A percentile compares a stretch with the other conserved stretches of the same genome.
Conservation (phyloP, 2,113 vertebrate genomes). For the Siniperca chuatsi region DNA sequence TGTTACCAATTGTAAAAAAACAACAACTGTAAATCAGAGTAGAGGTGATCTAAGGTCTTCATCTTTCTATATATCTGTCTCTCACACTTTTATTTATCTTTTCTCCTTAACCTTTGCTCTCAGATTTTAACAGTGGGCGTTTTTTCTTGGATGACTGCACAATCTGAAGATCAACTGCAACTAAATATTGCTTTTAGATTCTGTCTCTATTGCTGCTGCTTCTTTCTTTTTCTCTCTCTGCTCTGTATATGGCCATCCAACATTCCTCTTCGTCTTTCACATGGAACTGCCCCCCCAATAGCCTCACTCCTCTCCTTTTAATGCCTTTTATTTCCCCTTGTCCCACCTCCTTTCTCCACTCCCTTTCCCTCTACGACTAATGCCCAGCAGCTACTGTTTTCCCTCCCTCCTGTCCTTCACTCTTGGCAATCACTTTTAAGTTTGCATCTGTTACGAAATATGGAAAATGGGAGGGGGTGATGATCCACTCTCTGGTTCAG, state of each 20-base stretch:
- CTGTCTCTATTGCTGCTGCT: constrained; percentile 14
- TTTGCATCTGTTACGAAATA: constrained; percentile 53
- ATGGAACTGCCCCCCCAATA: constrained; percentile 69
- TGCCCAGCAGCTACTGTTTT: constrained; percentile 46
- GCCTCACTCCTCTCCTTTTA: constrained; percentile 59
- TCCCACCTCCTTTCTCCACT: constrained; percentile 45
- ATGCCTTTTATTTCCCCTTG: constrained; percentile 56
- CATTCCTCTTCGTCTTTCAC: constrained; percentile 79
- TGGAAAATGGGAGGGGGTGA: constrained; percentile 31
- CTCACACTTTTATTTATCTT: constrained; percentile 10
- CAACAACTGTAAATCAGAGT: neutral
- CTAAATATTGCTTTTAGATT: constrained; percentile 32
- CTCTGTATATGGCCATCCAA: constrained; percentile 46
- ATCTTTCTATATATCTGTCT: neutral
- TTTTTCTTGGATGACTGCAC: constrained; percentile 7
- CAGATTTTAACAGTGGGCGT: constrained; percentile 6
- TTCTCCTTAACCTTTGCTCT: neutral
- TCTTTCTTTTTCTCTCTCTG: neutral
- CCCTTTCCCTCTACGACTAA: constrained; percentile 28
- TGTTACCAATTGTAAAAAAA: too few species aligned
- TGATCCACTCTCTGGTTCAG: neutral
- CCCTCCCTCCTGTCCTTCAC: constrained; percentile 52
- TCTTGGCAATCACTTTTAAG: constrained; percentile 39
- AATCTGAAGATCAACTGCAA: constrained; percentile 28
- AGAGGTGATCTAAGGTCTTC: neutral